Evolutionary conservation across 2,888 invertebrate genomes (phyloP), one percentile per base, ranked within the genome.

Genomic region (Eucera pruinosa): DNA sequence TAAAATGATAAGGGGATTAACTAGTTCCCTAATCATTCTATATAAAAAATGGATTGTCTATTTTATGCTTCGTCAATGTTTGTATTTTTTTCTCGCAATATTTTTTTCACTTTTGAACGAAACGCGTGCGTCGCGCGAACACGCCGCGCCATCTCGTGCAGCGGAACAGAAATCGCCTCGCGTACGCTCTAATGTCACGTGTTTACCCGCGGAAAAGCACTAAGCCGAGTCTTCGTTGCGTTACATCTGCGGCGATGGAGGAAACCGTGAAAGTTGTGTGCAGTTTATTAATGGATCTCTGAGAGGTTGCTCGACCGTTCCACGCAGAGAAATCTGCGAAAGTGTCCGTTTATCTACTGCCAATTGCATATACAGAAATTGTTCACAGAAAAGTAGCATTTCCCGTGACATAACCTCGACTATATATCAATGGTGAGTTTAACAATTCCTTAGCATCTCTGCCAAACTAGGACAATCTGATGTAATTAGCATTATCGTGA

Each of bases 211-310:
- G 41, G 69, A 47, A 71, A 67, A 50, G 15, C 58, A 61, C 67
- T 47, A 71, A 30, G 50, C 36, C 70, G 20, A 20, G 48, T 82
- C 82, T 82, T 64, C 72, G 58, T 78, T 54, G 47, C 60, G 54
- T 69, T 61, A 47, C 55, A 45, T 72, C 65, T 70, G 58, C 75
- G 72, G 50, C 52, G 74, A 77, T 73, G 78, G 67, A 77, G 69
- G 79, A 71, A 68, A 65, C 66, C 36, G 82, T 72, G 81, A 85
- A 79, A 82, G 84, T 74, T 67, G 66, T 55, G 71, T 69, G 70
- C 75, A 82, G 84, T 86, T 79, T 78, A 78, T 81, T 83, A 77
- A 83, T 76, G 86, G 78, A 66, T 73, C 77, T 76, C 66, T 58
- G 68, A 79, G 74, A 52, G 80, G 47, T 75, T 78, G 77, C 43